Conservation (phyloP, 2,797 vertebrate species). For the Limosa lapponica region DNA sequence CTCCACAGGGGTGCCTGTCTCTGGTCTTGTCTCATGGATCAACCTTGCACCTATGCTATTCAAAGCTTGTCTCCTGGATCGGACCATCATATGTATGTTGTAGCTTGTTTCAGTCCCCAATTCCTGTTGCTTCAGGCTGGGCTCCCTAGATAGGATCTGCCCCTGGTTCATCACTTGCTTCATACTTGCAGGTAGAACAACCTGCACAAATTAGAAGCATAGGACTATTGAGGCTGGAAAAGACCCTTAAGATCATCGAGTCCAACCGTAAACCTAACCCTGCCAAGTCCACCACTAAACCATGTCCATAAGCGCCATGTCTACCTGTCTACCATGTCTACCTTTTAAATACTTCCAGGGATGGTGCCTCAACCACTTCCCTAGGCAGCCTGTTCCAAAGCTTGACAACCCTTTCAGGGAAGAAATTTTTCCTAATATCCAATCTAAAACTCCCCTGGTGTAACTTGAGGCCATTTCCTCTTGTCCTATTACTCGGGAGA, state of each 20-base stretch:
- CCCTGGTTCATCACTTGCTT: neutral
- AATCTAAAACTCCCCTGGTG: neutral
- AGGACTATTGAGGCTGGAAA: neutral
- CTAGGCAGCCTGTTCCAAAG: neutral
- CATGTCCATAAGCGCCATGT: neutral
- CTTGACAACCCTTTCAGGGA: neutral
- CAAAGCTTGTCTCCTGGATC: neutral
- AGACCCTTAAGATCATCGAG: neutral
- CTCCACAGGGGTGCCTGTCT: neutral
- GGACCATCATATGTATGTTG: neutral
- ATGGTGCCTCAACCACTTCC: neutral
- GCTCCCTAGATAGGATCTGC: neutral
- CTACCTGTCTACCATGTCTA: neutral
- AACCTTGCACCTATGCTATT: neutral
- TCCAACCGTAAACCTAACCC: neutral
- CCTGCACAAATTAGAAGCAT: neutral
- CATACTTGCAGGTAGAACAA: neutral
- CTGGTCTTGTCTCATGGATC: neutral
- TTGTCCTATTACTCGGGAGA: neutral
- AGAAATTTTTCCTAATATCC: too few relatives aligned
- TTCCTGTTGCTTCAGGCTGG: neutral
- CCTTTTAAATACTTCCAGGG: neutral
- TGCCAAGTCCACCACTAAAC: neutral
- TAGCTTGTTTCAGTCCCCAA: neutral
- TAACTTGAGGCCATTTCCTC: neutral